These are phyloP conservation scores for Hippopotamus amphibius DNA, from an alignment of 2,113 vertebrate genomes.

Conservation along the genomic window DNA sequence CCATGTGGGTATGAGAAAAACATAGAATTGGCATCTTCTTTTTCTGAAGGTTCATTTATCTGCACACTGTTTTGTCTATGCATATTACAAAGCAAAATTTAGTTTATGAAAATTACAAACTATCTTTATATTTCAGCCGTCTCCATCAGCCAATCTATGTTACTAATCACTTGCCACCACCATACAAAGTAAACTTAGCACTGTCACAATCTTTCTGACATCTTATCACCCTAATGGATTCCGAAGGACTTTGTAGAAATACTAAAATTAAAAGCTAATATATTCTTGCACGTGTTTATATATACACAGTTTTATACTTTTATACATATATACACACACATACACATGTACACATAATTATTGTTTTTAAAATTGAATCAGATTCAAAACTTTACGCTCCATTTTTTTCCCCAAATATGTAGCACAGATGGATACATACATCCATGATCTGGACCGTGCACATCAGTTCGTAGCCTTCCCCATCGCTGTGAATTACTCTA, in stretches of 20 bases:
- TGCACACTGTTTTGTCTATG: not conserved
- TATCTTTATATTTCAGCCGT: not conserved
- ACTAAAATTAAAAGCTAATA: not conserved
- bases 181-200: not conserved
- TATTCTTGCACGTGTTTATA: not conserved
- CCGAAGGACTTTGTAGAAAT: not conserved
- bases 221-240: not conserved
- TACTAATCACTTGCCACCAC: not conserved
- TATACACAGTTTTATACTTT: not conserved
- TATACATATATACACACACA: not conserved
- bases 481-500: not conserved
- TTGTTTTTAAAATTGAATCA: not conserved
- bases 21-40: not conserved
- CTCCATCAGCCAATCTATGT: not conserved
- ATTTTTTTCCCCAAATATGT: not conserved
- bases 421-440: not conserved
- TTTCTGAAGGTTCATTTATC: slow-evolving; percentile 39
- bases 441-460: not conserved
- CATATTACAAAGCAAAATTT: not conserved
- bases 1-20: slow-evolving; percentile 18
- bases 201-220: not conserved
- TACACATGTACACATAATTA: not conserved
- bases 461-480: not conserved
- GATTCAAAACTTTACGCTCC: not conserved
- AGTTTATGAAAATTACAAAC: slow-evolving; percentile 26